These are phyloP conservation scores for Rhizomys pruinosus DNA, from an alignment of 2,113 vertebrate genomes.

Conservation along the genomic window DNA sequence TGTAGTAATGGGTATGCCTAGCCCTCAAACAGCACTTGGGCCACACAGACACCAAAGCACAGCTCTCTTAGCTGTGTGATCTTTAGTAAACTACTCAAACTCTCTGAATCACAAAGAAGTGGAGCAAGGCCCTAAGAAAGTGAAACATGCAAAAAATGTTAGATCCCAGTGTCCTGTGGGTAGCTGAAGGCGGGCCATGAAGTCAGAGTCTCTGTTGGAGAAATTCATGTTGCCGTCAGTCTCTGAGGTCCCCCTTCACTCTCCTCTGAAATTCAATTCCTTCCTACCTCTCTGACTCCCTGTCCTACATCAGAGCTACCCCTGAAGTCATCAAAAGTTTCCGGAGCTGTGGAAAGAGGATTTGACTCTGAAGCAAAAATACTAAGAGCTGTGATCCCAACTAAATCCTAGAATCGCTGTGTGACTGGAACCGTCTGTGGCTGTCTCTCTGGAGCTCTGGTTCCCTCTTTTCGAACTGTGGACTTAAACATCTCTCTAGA, in stretches of 20 bases:
- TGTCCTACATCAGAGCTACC: neutral
- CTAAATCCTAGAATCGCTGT: neutral
- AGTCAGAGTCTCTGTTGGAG: neutral
- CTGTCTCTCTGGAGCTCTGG: neutral
- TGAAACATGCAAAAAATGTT: neutral
- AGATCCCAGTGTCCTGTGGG: neutral
- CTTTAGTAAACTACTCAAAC: neutral
- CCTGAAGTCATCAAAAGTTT: neutral
- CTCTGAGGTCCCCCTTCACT: neutral
- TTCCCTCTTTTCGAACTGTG: neutral
- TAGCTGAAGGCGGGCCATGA: neutral
- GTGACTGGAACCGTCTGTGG: neutral
- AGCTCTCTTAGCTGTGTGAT: neutral
- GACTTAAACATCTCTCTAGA: neutral
- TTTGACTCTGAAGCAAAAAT: neutral
- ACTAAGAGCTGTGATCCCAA: neutral
- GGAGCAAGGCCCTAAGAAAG: neutral
- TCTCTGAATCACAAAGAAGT: constrained; percentile 32
- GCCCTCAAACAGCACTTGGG: neutral
- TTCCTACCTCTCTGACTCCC: neutral
- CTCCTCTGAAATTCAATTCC: neutral
- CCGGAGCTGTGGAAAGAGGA: neutral
- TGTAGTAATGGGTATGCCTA: neutral
- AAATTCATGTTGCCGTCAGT: neutral
- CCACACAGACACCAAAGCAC: neutral